Evolutionary conservation across 2,113 vertebrate genomes (phyloP).

Genomic region (Lamprologus ornatipinnis): DNA sequence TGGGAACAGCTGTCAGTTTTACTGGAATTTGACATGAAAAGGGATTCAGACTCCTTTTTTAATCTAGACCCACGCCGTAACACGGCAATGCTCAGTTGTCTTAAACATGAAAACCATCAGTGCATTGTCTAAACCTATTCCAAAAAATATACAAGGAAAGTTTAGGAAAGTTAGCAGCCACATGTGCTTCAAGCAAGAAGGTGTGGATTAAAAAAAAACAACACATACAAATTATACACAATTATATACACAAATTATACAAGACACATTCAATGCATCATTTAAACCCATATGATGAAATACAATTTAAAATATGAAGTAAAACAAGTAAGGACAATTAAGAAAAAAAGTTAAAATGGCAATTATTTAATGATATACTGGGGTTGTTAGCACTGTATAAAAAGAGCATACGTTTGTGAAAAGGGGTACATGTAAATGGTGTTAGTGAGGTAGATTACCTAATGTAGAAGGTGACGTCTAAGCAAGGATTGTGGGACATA

Average conservation of each 20-base stretch:
- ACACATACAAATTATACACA: neutral
- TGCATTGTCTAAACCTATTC: neutral
- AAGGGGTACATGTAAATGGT: neutral
- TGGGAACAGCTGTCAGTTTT: neutral
- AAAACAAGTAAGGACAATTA: neutral
- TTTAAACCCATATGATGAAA: neutral
- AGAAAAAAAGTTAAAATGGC: neutral
- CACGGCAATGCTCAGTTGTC: neutral
- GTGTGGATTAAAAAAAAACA: neutral
- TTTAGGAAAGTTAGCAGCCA: neutral
- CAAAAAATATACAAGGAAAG: neutral
- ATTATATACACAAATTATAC: neutral
- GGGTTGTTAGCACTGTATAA: neutral
- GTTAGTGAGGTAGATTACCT: neutral
- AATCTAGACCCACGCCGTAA: neutral
- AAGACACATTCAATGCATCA: neutral
- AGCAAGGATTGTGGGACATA: neutral
- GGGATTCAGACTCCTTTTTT: neutral
- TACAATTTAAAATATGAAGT: neutral
- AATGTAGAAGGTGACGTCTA: neutral
- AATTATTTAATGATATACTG: neutral
- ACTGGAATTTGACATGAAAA: neutral
- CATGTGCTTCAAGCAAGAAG: neutral
- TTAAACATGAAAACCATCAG: neutral
- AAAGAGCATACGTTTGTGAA: neutral